Conservation (phyloP, 2,888 invertebrate species). For the Linhomoeus sp. region DNA sequence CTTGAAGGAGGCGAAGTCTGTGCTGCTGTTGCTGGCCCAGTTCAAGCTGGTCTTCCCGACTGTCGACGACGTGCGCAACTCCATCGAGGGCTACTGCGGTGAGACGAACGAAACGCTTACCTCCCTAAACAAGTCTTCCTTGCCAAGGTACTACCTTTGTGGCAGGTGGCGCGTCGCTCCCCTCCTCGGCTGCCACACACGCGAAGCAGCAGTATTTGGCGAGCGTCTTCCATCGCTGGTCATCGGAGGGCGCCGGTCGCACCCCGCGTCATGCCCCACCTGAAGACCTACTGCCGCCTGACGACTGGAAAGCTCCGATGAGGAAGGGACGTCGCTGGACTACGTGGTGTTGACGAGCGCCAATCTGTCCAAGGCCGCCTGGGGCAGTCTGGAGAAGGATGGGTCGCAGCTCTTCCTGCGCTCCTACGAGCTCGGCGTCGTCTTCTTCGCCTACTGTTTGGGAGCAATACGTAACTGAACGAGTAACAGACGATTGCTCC, state of each 20-base stretch:
- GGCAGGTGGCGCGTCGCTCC: slow-evolving; percentile 65
- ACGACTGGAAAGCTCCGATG: slow-evolving; percentile 29
- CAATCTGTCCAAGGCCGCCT: slow-evolving; percentile 89
- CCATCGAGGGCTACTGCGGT: slow-evolving; percentile 50
- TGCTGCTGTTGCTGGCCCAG: neutral
- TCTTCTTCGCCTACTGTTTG: too few species aligned
- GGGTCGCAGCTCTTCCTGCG: slow-evolving; percentile 41
- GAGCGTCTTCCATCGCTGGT: slow-evolving; percentile 39
- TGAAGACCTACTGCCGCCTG: slow-evolving; percentile 64
- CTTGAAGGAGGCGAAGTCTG: slow-evolving; percentile 1
- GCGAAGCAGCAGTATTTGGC: slow-evolving; percentile 44
- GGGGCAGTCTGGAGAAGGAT: slow-evolving; percentile 52
- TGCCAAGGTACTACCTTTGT: too few species aligned
- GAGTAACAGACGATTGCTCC: too few species aligned
- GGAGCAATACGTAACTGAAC: too few species aligned
- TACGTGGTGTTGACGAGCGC: slow-evolving; percentile 44
- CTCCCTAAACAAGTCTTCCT: too few species aligned
- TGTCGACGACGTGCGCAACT: slow-evolving; percentile 57
- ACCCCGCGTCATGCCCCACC: slow-evolving; percentile 73
- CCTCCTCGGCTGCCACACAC: slow-evolving; percentile 55
- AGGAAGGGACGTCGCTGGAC: neutral
- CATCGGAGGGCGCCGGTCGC: too few species aligned
- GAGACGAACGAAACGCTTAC: too few species aligned
- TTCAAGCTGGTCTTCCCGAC: slow-evolving; percentile 44
- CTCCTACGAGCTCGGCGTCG: slow-evolving; percentile 73